Evolutionary conservation across 2,888 invertebrate genomes (phyloP).

Genomic region (Tribolium freemani): DNA sequence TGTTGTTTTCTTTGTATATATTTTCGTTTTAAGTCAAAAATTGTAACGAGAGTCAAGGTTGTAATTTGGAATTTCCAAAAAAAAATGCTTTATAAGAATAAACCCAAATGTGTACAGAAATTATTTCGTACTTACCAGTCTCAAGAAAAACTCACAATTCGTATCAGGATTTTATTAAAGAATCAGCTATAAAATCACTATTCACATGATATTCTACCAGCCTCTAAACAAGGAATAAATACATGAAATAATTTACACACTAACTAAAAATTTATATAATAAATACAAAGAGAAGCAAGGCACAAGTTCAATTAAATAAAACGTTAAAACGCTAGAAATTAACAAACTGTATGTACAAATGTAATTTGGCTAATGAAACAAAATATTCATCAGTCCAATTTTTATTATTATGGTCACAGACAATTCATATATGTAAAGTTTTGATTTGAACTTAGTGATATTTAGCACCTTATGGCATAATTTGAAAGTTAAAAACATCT

Average conservation of each 20-base stretch:
- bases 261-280: conserved; percentile 51
- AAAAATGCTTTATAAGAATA: not conserved
- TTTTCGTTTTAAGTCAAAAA: not conserved
- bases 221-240: conserved; percentile 61
- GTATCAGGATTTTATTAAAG: conserved; percentile 51
- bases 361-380: conserved; percentile 21
- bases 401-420: conserved; percentile 2
- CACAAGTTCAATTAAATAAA: conserved; percentile 59
- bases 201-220: conserved; percentile 54
- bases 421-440: conserved; percentile 22
- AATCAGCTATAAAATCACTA: conserved; percentile 59
- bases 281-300: conserved; percentile 62
- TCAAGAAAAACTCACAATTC: conserved; percentile 4
- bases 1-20: conserved; percentile 32
- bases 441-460: conserved; percentile 26
- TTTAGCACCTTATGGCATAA: conserved; percentile 35
- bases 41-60: not conserved
- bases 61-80: not conserved
- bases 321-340: conserved; percentile 44
- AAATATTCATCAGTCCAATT: conserved; percentile 14
- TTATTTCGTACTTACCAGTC: not conserved
- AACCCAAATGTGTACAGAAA: not conserved
- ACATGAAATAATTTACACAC: conserved; percentile 61
- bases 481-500: conserved; percentile 23
- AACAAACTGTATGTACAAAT: conserved; percentile 34